Evolutionary conservation across 2,113 vertebrate species (phyloP), one percentile per base, ranked within the genome.

Genomic region (Astatotilapia flaviijosephi): DNA sequence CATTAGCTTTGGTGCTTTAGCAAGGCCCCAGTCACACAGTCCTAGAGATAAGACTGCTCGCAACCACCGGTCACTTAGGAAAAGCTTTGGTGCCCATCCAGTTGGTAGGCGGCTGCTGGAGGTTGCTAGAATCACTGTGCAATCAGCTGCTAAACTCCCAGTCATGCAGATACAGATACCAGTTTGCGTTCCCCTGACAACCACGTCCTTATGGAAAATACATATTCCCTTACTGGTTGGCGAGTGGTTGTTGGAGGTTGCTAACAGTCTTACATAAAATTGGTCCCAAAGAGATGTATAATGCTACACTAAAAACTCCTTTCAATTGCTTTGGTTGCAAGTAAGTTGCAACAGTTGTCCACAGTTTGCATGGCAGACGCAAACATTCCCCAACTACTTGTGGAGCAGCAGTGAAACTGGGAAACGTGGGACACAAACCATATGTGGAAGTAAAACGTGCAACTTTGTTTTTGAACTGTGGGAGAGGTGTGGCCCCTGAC

Each of bases 231-330:
- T 13, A 12, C 31, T 65, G 31, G 60, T 65, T 65, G 33, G 19
- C 0, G 1, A 65, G 0, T 37, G 1, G 31, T 35, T 65, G 31
- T 35, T 37, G 31, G 33, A 65, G 40, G 21, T 75, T 47, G 4
- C 40, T 28, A 17, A 26, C 21, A 73, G 21, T 26, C 13, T 6
- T 28, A 17, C 21, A 26, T 75, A 11, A 75, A 47, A 28, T 28
- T 7, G 68, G 40, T 75, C 68, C 23, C 23, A 17, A 19, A 75
- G 40, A 47, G 1, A 26, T 7, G 23, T 3, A 23, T 23, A 23
- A 42, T 0, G 14, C 68, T 75, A 17, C 68, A 47, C 40, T 17
- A 28, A 45, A 47, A 47, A 47, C 68, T 37, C 33, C 31, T 65
- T 65, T 37, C 17, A 7, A 17, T 73, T 73, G 8, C n/a, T 70